Percentiles rank a stretch among this genome's conserved stretches.
These are phyloP conservation scores for Harpalus rufipes DNA, from an alignment of 2,888 invertebrate genomes.

Conservation along the genomic window DNA sequence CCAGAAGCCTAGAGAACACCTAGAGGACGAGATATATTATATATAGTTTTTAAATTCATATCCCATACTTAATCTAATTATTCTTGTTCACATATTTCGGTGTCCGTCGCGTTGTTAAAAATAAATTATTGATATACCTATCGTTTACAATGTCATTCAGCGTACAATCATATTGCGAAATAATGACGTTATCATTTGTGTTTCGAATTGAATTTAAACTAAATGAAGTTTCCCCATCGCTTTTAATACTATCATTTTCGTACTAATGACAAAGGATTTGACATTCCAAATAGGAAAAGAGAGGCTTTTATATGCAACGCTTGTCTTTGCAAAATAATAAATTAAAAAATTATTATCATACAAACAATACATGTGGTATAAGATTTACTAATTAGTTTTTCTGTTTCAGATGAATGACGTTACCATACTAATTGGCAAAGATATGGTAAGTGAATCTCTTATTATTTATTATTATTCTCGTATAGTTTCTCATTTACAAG, in stretches of 20 bases:
- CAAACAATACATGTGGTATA: background rate
- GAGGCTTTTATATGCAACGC: background rate
- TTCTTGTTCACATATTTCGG: background rate
- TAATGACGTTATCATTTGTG: background rate
- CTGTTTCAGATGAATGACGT: too few relatives aligned
- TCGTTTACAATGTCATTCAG: background rate
- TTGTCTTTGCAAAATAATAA: background rate
- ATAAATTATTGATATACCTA: background rate
- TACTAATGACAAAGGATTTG: background rate
- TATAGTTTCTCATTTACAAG: too few relatives aligned
- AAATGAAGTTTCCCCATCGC: background rate
- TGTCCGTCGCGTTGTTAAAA: background rate
- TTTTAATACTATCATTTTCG: background rate
- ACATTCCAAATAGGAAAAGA: background rate
- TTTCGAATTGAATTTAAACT: background rate
- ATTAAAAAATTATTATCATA: background rate
- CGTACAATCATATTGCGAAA: background rate
- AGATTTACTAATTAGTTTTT: too few relatives aligned
- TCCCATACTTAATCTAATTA: background rate
- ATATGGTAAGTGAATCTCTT: too few relatives aligned
- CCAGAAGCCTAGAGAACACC: conserved; percentile 74
- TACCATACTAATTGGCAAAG: too few relatives aligned
- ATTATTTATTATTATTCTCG: too few relatives aligned
- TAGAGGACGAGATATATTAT: background rate
- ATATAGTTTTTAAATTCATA: background rate